A percentile compares a stretch with the other conserved stretches of the same genome.
phyloP scores from a whole-genome alignment of 2,113 vertebrate genomes.

The Nothocercus julius region DNA sequence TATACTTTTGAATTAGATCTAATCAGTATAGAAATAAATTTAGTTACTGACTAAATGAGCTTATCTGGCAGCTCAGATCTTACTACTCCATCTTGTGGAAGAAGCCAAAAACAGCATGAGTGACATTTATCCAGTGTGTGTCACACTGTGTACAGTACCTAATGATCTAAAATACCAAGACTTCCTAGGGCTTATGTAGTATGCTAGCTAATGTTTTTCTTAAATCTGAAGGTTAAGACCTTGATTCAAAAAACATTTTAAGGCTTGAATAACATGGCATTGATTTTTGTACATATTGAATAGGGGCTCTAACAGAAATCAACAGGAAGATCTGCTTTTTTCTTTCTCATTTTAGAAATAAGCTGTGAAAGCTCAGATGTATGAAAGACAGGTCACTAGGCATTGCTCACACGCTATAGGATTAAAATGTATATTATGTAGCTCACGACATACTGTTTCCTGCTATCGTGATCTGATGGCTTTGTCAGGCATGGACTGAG shows the following conservation, averaged over 20 bases:
- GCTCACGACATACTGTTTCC: not conserved
- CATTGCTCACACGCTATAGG: not conserved
- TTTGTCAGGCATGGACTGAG: not conserved
- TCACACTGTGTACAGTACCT: fast-evolving
- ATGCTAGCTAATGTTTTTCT: not conserved
- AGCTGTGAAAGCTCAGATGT: not conserved
- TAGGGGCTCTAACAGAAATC: not conserved
- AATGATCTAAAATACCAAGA: not conserved
- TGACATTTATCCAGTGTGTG: not conserved
- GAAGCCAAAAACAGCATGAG: slow-evolving; percentile 12
- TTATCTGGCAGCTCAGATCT: slow-evolving; percentile 12
- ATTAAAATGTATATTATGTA: not conserved
- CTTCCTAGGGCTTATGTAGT: not conserved
- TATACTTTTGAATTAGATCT: not conserved
- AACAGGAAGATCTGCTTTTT: not conserved
- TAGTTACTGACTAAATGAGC: not conserved
- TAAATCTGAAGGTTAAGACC: not conserved
- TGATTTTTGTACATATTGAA: not conserved
- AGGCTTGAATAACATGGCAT: not conserved
- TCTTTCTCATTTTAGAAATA: not conserved
- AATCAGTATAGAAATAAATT: slow-evolving; percentile 7
- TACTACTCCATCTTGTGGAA: slow-evolving; percentile 79
- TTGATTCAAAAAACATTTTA: not conserved
- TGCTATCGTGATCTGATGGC: not conserved
- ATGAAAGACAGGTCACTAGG: not conserved